A percentile compares a stretch with the other conserved stretches of the same genome.
These are phyloP conservation scores for Acanthaster planci DNA, from an alignment of 35 echinoderm and acorn worm species.

Conservation along the genomic window DNA sequence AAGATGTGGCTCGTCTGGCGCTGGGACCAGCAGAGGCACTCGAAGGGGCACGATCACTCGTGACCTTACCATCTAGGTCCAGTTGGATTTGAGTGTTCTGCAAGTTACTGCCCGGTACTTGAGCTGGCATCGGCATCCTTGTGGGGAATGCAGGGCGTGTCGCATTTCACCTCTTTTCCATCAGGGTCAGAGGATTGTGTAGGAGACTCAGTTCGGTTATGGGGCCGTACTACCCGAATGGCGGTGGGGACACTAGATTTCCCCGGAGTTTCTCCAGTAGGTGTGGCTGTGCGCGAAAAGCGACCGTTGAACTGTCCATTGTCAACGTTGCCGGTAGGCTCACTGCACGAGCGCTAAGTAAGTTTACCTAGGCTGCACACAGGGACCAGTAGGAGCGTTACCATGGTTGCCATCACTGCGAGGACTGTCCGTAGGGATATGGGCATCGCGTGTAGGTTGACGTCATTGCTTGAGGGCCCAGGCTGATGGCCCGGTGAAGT, in stretches of 20 bases:
- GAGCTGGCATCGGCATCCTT: no score
- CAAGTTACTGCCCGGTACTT: no score
- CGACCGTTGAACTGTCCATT: background rate
- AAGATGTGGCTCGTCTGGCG: background rate
- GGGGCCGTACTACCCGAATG: no score
- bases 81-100: no score
- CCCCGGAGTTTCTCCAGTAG: background rate
- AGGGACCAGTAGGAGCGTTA: background rate
- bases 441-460: background rate
- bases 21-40: background rate
- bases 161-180: no score
- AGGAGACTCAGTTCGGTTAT: no score
- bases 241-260: no score
- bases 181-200: no score
- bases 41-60: background rate
- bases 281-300: background rate
- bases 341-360: slow-evolving; percentile 1
- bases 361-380: background rate
- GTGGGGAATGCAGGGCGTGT: no score
- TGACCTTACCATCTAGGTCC: no score
- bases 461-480: no score
- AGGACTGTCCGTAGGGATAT: background rate
- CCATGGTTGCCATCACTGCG: background rate
- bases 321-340: background rate
- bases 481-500: background rate